Evolutionary conservation across 92 coral and sea anemone species (phyloP), one percentile per base, ranked within the genome.

Genomic region (Virgularia gustaviana): DNA sequence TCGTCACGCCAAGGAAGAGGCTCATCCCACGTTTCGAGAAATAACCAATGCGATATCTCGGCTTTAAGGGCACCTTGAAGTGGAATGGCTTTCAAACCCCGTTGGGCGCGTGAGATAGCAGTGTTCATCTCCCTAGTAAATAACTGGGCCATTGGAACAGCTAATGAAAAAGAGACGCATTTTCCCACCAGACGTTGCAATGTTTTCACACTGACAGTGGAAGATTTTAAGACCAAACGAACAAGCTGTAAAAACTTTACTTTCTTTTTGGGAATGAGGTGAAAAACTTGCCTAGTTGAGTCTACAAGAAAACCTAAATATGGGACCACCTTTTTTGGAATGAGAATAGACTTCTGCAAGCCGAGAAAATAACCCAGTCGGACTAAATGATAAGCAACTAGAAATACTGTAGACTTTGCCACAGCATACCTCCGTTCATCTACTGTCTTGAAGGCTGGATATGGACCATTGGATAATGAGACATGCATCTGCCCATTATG

Each of bases 31-130:
- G 75, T 36, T 47, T 74, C 78, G 33, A 74, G 49, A 38, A 74
- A 81, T 13, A 81, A 59, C 85, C 85, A 81, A 30, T 62, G 81
- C 37, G 70, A 20, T 31, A 81, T 63, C 62, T 81, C 85, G 13
- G 59, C 63, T 4, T 76, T 75, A 31, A 74, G 61, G 4, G 64
- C 55, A 12, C 37, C 29, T 10, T 28, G 19, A 20, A 81, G 4
- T 43, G 76, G 55, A n/a, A 81, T 44, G 19, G 73, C 75, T 28
- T 56, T 38, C 27, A 20, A 36, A 30, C 70, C 47, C 25, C 54
- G 37, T 55, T 31, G 43, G 11, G 60, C 72, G 27, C 45, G 68
- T 25, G 86, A 77, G 18, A 82, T 70, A 12, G 77, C 86, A 34
- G 64, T 36, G 3, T 71, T 76, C 76, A 82, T 76, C 44, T 76